A percentile compares a stretch with the other conserved stretches of the same genome.
Conservation (phyloP, 2,888 invertebrate species). For the Loripinus fragilis region DNA sequence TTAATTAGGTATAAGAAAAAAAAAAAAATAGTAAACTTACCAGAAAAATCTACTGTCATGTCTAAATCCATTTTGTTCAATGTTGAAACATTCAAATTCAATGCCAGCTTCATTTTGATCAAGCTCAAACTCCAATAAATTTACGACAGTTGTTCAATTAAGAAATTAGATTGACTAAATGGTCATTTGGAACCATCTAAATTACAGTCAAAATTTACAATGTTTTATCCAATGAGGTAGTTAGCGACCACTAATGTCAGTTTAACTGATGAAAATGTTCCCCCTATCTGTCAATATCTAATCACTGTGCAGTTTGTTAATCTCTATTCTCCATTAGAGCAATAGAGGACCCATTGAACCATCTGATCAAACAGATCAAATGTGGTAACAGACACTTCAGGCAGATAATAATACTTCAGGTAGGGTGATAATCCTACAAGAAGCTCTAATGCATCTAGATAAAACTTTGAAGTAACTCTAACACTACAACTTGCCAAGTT, state of each 20-base stretch:
- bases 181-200: background rate
- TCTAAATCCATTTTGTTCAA: slow-evolving; percentile 1
- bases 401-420: background rate
- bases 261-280: background rate
- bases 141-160: background rate
- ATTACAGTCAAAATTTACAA: slow-evolving; percentile 11
- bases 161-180: background rate
- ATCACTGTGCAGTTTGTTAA: background rate
- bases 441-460: background rate
- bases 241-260: background rate
- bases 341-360: slow-evolving; percentile 11
- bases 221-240: slow-evolving; percentile 1
- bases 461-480: too few species aligned
- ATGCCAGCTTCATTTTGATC: slow-evolving; percentile 9
- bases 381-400: background rate
- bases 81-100: background rate
- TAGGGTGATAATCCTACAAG: background rate
- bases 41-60: background rate
- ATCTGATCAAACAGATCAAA: slow-evolving; percentile 9
- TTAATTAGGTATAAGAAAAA: too few species aligned
- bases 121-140: background rate
- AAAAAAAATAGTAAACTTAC: background rate
- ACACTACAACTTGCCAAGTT: background rate
- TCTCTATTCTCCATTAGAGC: background rate
- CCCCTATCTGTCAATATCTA: background rate